Base-by-base conservation (phyloP, 37 sponge, comb jelly and placozoan species). In the Mnemiopsis leidyi region DNA sequence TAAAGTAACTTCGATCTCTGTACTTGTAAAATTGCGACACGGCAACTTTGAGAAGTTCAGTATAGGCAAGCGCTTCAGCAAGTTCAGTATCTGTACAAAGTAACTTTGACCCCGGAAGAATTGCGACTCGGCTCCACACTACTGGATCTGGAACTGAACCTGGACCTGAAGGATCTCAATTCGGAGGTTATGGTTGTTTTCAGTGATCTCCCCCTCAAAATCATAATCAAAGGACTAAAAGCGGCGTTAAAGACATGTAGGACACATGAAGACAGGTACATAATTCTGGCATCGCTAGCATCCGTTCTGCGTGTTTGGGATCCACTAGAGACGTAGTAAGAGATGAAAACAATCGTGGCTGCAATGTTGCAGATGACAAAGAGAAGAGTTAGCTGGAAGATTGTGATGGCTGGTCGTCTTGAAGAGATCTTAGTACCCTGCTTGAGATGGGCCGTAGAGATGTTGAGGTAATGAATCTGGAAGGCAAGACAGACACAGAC, bases 181-280 rank as follows among this genome's bases (percentile, higher is more conserved):
- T 77, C 79, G 0, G 79, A 77, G 3, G 20, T 28, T 1, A 77
- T 77, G 32, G 32, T 36, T 20, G 26, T 77, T 32, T 77, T 77
- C 79, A 77, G 79, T 1, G 79, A 77, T 18, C 79, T 31, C 1
- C 79, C 79, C 36, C 79, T 77, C 79, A 77, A 36, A 32, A 77
- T 77, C 79, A 77, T 77, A 36, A 77, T 77, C 36, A 77, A 13
- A 32, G 79, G 79, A 77, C 79, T 77, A 20, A 77, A 77, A 26
- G 32, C 33, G 79, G 79, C 79, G 18, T 77, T 77, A 1, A 77
- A 16, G 36, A 77, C 79, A 34, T 77, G 79, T 20, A 77, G 79
- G 20, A 77, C 79, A 77, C 35, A 77, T 32, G 79, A 77, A 32
- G 79, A 77, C 18, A 77, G 35, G 36, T 77, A 77, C 79, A 77